These are phyloP conservation scores for Chironomus riparius DNA, from an alignment of 2,888 invertebrate species.

Conservation along the genomic window DNA sequence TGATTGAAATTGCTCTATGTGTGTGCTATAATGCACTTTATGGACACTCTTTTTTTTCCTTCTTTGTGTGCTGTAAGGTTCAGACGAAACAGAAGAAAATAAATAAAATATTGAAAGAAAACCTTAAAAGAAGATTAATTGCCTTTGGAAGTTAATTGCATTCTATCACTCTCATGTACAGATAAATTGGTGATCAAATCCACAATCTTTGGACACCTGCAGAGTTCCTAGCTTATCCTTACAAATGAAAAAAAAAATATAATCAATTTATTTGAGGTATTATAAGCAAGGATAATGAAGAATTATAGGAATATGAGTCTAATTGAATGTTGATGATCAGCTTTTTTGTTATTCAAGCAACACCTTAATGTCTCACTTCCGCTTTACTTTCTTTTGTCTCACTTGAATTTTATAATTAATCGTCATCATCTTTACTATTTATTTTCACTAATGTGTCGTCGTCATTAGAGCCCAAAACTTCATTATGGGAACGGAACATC, in stretches of 20 bases:
- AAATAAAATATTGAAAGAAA: not conserved
- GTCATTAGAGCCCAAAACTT: too few relatives aligned
- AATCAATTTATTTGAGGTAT: too few relatives aligned
- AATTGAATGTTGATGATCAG: not conserved
- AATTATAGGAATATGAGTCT: not conserved
- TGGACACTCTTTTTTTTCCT: not conserved
- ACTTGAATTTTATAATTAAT: not conserved
- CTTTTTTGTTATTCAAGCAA: not conserved
- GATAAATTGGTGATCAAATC: not conserved
- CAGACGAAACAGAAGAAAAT: not conserved
- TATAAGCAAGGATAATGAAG: not conserved
- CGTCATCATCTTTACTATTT: not conserved
- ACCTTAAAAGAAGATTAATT: not conserved
- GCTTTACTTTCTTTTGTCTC: not conserved
- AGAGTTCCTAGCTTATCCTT: not conserved
- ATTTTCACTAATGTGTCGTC: too few relatives aligned
- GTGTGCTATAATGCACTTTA: not conserved
- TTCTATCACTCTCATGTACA: not conserved
- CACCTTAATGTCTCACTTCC: constrained; percentile 1
- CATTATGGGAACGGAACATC: too few relatives aligned
- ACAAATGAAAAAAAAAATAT: too few relatives aligned
- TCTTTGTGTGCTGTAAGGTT: not conserved
- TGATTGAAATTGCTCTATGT: not conserved
- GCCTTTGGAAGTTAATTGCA: not conserved
- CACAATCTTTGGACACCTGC: not conserved